Percentiles rank a stretch among this genome's conserved stretches.
phyloP scores from a whole-genome alignment of 2,113 vertebrate species.

The Vimba vimba region DNA sequence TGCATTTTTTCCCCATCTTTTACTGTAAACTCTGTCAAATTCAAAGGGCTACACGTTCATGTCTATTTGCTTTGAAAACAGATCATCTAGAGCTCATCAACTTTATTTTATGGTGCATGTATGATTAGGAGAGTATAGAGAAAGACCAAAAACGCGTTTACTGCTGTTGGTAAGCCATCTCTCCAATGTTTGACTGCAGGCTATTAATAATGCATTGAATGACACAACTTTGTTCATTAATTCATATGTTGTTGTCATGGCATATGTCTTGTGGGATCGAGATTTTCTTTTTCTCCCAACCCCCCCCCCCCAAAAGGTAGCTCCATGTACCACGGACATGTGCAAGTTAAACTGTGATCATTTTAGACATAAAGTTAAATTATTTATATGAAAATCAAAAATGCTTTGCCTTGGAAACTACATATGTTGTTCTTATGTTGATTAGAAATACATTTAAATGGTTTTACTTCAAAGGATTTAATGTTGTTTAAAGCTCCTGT shows the following conservation, averaged over 20 bases:
- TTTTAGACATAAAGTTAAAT: too few species aligned
- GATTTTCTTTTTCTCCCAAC: not conserved
- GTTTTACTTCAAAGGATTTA: too few species aligned
- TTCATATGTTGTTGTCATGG: constrained; percentile 11
- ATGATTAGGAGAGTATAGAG: not conserved
- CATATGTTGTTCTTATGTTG: too few species aligned
- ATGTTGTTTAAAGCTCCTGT: too few species aligned
- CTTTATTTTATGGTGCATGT: not conserved
- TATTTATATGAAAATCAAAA: too few species aligned
- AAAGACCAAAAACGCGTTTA: not conserved
- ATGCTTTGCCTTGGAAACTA: too few species aligned
- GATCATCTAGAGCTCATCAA: not conserved
- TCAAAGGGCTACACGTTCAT: not conserved
- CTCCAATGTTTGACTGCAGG: constrained; percentile 10
- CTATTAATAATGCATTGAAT: constrained; percentile 16
- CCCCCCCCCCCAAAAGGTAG: too few species aligned
- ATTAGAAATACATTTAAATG: too few species aligned
- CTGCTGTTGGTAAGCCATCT: not conserved
- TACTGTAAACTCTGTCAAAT: not conserved
- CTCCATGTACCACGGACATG: too few species aligned
- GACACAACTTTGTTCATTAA: constrained; percentile 29
- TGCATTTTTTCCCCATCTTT: not conserved
- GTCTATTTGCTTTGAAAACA: not conserved
- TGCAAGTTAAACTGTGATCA: too few species aligned
- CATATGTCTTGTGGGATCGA: not conserved